Conservation (phyloP, 2,113 vertebrate genomes). For the Arothron firmamentum region DNA sequence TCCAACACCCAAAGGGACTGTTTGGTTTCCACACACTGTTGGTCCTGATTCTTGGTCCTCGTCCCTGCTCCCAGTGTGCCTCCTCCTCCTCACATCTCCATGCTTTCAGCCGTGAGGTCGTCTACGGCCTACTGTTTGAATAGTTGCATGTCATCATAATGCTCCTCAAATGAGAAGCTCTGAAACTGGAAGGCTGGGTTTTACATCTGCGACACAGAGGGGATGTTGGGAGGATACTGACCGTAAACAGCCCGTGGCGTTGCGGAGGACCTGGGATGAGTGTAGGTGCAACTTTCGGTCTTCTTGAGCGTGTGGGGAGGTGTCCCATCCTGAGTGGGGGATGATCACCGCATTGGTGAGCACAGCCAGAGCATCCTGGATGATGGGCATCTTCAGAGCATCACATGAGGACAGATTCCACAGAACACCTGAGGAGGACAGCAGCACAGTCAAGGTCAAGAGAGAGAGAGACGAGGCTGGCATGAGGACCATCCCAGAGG, state of each 20-base stretch:
- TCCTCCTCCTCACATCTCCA: too few species aligned
- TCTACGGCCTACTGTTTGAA: too few species aligned
- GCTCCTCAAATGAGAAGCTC: neutral
- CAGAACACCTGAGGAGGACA: constrained; percentile 83
- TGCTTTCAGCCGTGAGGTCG: too few species aligned
- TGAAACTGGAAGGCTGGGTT: neutral
- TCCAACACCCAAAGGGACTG: too few species aligned
- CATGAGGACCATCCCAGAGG: neutral
- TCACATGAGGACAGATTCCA: constrained; percentile 98
- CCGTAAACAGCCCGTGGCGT: constrained; percentile 97
- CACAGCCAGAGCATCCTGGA: constrained; percentile 95
- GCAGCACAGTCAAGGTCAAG: neutral
- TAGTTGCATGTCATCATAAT: neutral
- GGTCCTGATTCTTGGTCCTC: too few species aligned
- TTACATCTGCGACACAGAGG: neutral
- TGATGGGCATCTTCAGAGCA: constrained; percentile 98
- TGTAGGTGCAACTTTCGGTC: constrained; percentile 95
- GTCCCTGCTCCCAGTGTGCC: too few species aligned
- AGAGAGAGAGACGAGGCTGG: neutral
- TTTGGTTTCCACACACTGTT: too few species aligned
- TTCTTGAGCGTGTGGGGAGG: constrained; percentile 87
- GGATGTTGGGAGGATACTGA: constrained; percentile 58
- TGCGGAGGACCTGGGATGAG: constrained; percentile 98
- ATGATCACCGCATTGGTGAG: constrained; percentile 97
- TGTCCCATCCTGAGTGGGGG: constrained; percentile 97